Conservation (phyloP, 2,113 vertebrate species). For the Crypturellus undulatus region DNA sequence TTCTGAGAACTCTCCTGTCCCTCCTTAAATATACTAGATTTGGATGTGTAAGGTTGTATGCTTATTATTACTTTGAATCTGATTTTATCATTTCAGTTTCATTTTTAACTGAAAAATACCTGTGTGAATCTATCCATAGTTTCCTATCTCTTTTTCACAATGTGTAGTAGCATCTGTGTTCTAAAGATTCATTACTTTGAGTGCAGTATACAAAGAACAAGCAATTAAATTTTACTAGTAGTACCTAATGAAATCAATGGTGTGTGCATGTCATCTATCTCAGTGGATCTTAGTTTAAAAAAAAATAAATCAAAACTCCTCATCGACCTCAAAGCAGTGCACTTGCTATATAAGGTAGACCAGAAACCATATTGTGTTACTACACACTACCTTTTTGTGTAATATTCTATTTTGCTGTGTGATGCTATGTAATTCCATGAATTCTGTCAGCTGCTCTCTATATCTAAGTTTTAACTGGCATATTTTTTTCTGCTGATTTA, state of each 20-base stretch:
- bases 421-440: constrained; percentile 10
- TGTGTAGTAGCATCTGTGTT: not conserved
- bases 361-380: not conserved
- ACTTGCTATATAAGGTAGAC: not conserved
- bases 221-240: not conserved
- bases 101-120: not conserved
- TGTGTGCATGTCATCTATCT: not conserved
- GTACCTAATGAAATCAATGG: not conserved
- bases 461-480: not conserved
- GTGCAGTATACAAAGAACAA: not conserved
- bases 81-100: not conserved
- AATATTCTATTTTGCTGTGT: not conserved
- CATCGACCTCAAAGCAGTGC: not conserved
- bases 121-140: not conserved
- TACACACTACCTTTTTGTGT: not conserved
- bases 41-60: not conserved
- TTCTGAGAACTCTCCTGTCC: not conserved
- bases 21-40: not conserved
- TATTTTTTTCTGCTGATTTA: not conserved
- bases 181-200: not conserved
- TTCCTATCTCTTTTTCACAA: not conserved
- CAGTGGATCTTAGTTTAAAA: not conserved
- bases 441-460: not conserved
- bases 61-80: not conserved
- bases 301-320: not conserved